Percentiles rank a stretch among this genome's conserved stretches.
Conservation (phyloP, 2,888 invertebrate species). For the Orchesella flavescens region DNA sequence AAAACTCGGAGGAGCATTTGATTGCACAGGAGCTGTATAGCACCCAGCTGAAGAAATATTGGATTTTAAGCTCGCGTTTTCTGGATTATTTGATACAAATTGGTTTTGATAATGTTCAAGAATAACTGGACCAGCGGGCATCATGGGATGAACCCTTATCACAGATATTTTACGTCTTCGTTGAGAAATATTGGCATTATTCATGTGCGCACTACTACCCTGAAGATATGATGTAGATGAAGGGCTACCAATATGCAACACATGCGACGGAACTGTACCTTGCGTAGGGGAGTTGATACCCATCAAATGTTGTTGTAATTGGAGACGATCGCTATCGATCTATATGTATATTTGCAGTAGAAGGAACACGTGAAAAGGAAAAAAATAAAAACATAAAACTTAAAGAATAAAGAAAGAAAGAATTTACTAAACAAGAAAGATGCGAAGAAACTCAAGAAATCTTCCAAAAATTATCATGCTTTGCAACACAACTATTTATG, state of each 20-base stretch:
- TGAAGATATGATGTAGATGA: neutral
- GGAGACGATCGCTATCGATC: slow-evolving; percentile 16
- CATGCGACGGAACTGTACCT: neutral
- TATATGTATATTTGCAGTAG: neutral
- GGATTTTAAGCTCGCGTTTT: neutral
- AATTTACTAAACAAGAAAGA: slow-evolving; percentile 1
- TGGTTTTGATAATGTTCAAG: neutral
- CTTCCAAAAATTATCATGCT: slow-evolving; percentile 16
- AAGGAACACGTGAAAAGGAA: neutral
- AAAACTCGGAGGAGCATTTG: slow-evolving; percentile 13
- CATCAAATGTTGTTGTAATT: neutral
- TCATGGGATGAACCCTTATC: slow-evolving; percentile 39
- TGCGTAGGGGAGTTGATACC: neutral
- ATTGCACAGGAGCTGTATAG: slow-evolving; percentile 40
- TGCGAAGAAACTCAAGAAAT: slow-evolving; percentile 55
- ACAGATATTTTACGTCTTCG: slow-evolving; percentile 62
- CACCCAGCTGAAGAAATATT: slow-evolving; percentile 4
- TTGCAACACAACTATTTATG: slow-evolving; percentile 19
- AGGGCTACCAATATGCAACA: neutral
- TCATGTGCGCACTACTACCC: neutral
- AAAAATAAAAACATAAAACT: slow-evolving; percentile 30
- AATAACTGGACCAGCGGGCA: neutral
- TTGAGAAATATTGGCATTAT: slow-evolving; percentile 3
- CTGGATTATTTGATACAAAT: neutral
- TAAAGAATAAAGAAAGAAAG: neutral